phyloP scores from a whole-genome alignment of 2,797 vertebrate species.

The Tamandua tetradactyla region DNA sequence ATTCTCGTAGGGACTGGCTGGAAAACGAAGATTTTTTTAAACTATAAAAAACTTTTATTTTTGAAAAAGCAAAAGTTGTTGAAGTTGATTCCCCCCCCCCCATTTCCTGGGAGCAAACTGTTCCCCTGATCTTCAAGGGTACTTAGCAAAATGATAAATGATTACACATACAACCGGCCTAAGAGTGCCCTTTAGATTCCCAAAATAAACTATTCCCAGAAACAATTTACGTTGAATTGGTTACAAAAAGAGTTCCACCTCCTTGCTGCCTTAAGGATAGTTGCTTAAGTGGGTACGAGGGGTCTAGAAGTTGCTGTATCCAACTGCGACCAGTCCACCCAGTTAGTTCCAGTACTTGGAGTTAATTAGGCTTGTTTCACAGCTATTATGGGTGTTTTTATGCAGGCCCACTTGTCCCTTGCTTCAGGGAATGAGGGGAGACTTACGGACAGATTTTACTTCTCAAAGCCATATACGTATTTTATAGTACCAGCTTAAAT shows the following conservation, averaged over 20 bases:
- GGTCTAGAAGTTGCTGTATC: neutral
- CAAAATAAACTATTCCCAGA: slow-evolving; percentile 59
- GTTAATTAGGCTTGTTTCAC: slow-evolving; percentile 25
- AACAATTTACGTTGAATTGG: slow-evolving; percentile 15
- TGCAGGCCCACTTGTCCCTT: slow-evolving; percentile 6
- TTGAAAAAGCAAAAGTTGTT: slow-evolving; percentile 35
- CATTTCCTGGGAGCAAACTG: slow-evolving; percentile 11
- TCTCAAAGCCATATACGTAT: slow-evolving; percentile 56
- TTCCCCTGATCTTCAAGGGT: slow-evolving; percentile 32
- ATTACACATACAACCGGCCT: neutral
- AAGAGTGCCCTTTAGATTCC: slow-evolving; percentile 50
- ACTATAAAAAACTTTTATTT: slow-evolving; percentile 48
- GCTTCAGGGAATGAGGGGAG: neutral
- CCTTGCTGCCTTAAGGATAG: neutral
- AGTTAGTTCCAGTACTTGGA: neutral
- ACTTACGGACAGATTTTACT: neutral
- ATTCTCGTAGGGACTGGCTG: neutral
- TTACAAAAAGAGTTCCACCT: neutral
- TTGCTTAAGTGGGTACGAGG: neutral
- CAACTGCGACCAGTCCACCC: neutral
- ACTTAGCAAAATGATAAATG: slow-evolving; percentile 68
- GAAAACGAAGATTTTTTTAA: slow-evolving; percentile 7
- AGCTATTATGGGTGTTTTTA: slow-evolving; percentile 21
- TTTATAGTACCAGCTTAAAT: slow-evolving; percentile 16
- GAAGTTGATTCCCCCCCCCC: neutral